phyloP scores from a whole-genome alignment of 2,888 invertebrate genomes.

The Drosophila paranaensis region DNA sequence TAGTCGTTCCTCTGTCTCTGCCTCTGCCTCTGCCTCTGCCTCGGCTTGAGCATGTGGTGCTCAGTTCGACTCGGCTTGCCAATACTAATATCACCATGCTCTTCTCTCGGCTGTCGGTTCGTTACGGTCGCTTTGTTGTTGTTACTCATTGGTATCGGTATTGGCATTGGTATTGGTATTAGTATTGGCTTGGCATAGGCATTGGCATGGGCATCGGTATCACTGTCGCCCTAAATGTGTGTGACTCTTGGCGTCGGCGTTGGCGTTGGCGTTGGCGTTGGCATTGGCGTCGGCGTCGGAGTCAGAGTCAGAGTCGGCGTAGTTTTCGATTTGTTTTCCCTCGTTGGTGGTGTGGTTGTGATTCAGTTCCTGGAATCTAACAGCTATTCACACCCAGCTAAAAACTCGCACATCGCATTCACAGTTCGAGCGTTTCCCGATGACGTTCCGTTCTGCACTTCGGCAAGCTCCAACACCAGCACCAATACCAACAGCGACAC shows the following conservation, averaged over 20 bases:
- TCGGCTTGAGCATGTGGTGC: background rate
- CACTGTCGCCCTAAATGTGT: conserved; percentile 26
- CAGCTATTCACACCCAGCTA: conserved; percentile 84
- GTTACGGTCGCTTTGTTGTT: conserved; percentile 68
- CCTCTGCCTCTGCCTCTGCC: conserved; percentile 3
- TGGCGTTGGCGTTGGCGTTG: conserved; percentile 25
- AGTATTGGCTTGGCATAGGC: conserved; percentile 39
- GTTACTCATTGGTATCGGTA: conserved; percentile 48
- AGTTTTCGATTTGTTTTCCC: conserved; percentile 30
- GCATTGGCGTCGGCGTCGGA: conserved; percentile 14
- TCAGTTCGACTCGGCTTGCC: conserved; percentile 16
- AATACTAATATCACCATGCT: conserved; percentile 31
- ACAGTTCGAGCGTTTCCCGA: conserved; percentile 82
- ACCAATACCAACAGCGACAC: conserved; percentile 23
- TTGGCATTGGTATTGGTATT: conserved; percentile 31
- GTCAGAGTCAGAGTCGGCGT: conserved; percentile 33
- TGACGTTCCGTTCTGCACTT: conserved; percentile 75
- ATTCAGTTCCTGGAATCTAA: conserved; percentile 84
- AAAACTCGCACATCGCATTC: conserved; percentile 83
- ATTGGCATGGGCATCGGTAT: conserved; percentile 27
- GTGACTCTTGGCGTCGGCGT: conserved; percentile 19
- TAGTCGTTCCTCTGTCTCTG: background rate
- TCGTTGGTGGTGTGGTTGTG: conserved; percentile 58
- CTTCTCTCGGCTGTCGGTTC: conserved; percentile 40
- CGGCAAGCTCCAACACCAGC: conserved; percentile 50